phyloP scores from a whole-genome alignment of 1,140 invertebrate species.

The Saccostrea glomerata region DNA sequence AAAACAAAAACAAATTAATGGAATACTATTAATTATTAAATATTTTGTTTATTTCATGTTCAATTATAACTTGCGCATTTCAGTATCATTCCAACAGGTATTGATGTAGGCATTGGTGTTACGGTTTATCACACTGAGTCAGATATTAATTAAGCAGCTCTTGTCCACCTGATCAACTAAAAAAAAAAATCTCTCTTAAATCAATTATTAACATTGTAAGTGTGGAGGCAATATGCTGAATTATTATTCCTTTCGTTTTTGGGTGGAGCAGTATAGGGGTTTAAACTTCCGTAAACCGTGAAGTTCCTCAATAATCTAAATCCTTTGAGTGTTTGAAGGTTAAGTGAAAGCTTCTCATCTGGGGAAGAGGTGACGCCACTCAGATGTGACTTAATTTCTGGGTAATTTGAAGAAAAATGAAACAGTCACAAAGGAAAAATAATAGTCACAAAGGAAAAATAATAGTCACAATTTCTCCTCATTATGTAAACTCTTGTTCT shows the following conservation, averaged over 20 bases:
- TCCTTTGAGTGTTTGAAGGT: not conserved
- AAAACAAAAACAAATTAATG: no score
- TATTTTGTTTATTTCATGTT: no score
- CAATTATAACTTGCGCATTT: no score
- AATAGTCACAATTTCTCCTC: not conserved
- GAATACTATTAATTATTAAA: no score
- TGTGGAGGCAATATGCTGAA: not conserved
- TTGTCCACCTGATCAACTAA: no score
- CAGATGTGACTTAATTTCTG: not conserved
- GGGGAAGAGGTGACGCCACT: not conserved
- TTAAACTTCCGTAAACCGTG: not conserved
- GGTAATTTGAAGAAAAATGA: not conserved
- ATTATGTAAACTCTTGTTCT: not conserved
- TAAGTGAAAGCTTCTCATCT: not conserved
- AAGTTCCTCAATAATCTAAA: not conserved
- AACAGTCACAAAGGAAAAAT: not conserved
- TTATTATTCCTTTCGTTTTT: not conserved
- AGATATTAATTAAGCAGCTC: no score
- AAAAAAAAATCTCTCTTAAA: no score
- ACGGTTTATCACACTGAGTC: no score
- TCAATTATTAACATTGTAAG: not conserved
- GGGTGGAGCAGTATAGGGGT: not conserved
- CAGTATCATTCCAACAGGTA: no score
- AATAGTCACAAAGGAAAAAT: not conserved
- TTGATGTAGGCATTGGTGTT: no score